Base-by-base conservation (phyloP, 2,888 invertebrate species). In the Trisateles emortualis region DNA sequence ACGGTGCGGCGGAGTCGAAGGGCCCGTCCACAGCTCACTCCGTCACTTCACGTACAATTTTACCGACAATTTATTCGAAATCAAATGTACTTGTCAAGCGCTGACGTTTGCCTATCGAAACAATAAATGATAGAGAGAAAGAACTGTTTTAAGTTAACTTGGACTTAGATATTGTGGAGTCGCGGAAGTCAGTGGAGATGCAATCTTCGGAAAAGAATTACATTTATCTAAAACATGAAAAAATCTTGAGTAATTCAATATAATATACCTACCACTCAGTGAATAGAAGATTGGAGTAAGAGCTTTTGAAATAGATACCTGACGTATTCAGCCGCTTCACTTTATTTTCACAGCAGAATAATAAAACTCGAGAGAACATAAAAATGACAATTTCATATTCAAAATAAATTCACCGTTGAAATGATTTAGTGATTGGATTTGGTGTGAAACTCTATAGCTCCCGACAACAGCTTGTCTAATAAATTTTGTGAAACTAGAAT, bases 41-140 rank as follows among this genome's bases (percentile, higher is more conserved):
- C n/a, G n/a, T n/a, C 88, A 88, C 87, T 86, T 68, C 79, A 83
- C 83, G 81, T 79, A 85, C 86, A 85, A 88, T 87, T 90, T 88
- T 82, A 86, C 84, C 81, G 83, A 83, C 85, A 87, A 89, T 91
- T 89, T 90, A 90, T 88, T 87, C 86, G 82, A 76, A 85, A 88
- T 87, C 84, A 87, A 90, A 88, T 88, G 87, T 87, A 89, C 86
- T 91, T 89, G 92, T 91, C 91, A 87, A 91, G 86, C 71, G 90
- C 90, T 91, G 87, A 91, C 89, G 88, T 84, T 80, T 77, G 82
- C 84, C 85, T 87, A 89, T 88, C 82, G 82, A 74, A 83, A 79
- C 84, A 88, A 91, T 88, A 90, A 90, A 90, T 90, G 88, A 90
- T 86, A 88, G 88, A 88, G 86, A 84, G 79, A 86, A 66, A 84